Percentiles rank a stretch among this genome's conserved stretches.
Evolutionary conservation across 2,888 invertebrate genomes (phyloP).

Genomic region (Pheosia tremula): DNA sequence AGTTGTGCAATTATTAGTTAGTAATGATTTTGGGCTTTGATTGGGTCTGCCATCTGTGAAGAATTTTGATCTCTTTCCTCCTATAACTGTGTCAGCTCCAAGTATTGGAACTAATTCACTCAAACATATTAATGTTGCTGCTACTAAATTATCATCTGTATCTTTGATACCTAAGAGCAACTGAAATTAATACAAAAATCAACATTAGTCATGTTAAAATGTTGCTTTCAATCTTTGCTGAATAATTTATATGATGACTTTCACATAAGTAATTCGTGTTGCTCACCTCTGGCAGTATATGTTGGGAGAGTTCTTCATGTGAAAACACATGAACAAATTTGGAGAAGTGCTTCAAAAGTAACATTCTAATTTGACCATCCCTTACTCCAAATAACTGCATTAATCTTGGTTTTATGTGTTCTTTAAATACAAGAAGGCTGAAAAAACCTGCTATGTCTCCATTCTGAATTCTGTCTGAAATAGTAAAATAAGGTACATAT

Average conservation of each 20-base stretch:
- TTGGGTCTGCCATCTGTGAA: slow-evolving; percentile 95
- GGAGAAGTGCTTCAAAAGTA: slow-evolving; percentile 91
- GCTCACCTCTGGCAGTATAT: slow-evolving; percentile 92
- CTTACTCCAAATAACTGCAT: slow-evolving; percentile 93
- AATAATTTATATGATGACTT: no score
- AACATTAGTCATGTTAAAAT: neutral
- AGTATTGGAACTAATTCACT: slow-evolving; percentile 94
- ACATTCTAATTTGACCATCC: slow-evolving; percentile 90
- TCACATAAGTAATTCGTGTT: neutral
- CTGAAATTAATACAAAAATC: slow-evolving; percentile 66
- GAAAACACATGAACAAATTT: slow-evolving; percentile 90
- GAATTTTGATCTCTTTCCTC: slow-evolving; percentile 90
- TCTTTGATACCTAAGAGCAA: slow-evolving; percentile 94
- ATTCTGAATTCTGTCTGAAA: slow-evolving; percentile 67
- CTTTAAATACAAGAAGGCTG: slow-evolving; percentile 87
- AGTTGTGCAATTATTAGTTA: slow-evolving; percentile 23
- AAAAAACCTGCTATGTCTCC: slow-evolving; percentile 86
- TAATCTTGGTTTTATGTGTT: slow-evolving; percentile 90
- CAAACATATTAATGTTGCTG: slow-evolving; percentile 91
- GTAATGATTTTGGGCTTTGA: slow-evolving; percentile 49
- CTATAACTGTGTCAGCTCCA: slow-evolving; percentile 94
- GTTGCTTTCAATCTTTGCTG: neutral
- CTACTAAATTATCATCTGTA: slow-evolving; percentile 92
- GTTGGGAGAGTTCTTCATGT: slow-evolving; percentile 89
- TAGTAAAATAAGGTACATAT: neutral